A percentile compares a stretch with the other conserved stretches of the same genome.
Conservation (phyloP, 1,140 invertebrate genomes). For the Brachystomella parvula region DNA sequence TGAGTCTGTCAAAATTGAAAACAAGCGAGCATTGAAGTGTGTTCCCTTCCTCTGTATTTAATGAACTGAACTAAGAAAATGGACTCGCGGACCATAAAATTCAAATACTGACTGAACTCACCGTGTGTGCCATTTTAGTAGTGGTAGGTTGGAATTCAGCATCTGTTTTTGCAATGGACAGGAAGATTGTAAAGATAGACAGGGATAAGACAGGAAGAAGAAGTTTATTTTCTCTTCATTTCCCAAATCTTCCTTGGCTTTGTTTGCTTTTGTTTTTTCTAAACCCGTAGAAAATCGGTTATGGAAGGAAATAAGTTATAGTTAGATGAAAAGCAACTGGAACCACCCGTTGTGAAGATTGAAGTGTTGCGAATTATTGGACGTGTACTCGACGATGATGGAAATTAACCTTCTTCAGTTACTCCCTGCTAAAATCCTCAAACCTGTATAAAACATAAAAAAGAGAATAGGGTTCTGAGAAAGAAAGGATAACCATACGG, state of each 20-base stretch:
- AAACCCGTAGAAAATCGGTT: not conserved
- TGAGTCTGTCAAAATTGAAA: not conserved
- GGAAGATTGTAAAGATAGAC: not conserved
- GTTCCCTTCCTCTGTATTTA: not conserved
- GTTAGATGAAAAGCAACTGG: not conserved
- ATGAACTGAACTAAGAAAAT: not conserved
- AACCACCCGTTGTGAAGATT: not conserved
- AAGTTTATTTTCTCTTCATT: slow-evolving; percentile 9
- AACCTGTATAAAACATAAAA: not conserved
- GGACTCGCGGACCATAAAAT: slow-evolving; percentile 1
- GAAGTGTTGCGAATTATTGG: slow-evolving; percentile 7
- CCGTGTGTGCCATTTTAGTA: not conserved
- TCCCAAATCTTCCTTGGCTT: not conserved
- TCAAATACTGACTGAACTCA: not conserved
- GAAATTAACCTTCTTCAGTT: not conserved
- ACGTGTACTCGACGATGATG: not conserved
- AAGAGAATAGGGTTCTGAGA: not conserved
- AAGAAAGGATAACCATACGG: not conserved
- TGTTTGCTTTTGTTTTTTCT: slow-evolving; percentile 6
- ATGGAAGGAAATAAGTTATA: not conserved
- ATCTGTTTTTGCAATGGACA: slow-evolving; percentile 8
- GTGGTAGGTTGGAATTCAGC: not conserved
- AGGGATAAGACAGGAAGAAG: not conserved
- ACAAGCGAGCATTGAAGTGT: not conserved
- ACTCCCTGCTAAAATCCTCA: not conserved